These are phyloP conservation scores for Graptemys geographica DNA, from an alignment of 2,797 vertebrate genomes.

Conservation along the genomic window DNA sequence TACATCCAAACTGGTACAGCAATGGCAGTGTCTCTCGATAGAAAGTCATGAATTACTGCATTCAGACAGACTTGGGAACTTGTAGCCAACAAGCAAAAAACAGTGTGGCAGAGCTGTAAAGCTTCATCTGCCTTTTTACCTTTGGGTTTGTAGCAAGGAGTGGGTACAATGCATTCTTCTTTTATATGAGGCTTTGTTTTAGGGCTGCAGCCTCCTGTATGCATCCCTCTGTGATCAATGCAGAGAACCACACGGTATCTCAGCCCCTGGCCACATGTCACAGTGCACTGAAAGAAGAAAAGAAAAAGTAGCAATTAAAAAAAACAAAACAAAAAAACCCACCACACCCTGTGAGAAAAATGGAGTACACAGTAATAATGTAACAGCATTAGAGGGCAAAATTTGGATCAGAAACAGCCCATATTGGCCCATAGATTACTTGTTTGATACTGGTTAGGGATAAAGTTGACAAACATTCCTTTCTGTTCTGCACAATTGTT, in stretches of 20 bases:
- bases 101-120: not conserved
- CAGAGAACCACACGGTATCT: constrained; percentile 96
- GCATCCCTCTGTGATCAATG: constrained; percentile 94
- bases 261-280: constrained; percentile 96
- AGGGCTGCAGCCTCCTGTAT: constrained; percentile 93
- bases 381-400: not conserved
- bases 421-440: not conserved
- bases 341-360: not conserved
- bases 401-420: not conserved
- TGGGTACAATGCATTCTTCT: constrained; percentile 93
- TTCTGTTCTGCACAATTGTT: not conserved
- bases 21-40: not conserved
- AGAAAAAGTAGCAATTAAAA: not conserved
- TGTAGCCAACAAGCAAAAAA: not conserved
- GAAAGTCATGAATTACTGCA: not conserved
- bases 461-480: not conserved
- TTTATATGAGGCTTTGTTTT: constrained; percentile 97
- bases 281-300: constrained; percentile 88
- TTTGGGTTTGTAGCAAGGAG: constrained; percentile 95
- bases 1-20: not conserved
- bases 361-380: not conserved
- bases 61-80: not conserved
- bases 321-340: too few species aligned
- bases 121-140: constrained; percentile 79
- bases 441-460: not conserved